A percentile compares a stretch with the other conserved stretches of the same genome.
Evolutionary conservation across 2,113 vertebrate genomes (phyloP).

Genomic region (Haemorhous mexicanus): DNA sequence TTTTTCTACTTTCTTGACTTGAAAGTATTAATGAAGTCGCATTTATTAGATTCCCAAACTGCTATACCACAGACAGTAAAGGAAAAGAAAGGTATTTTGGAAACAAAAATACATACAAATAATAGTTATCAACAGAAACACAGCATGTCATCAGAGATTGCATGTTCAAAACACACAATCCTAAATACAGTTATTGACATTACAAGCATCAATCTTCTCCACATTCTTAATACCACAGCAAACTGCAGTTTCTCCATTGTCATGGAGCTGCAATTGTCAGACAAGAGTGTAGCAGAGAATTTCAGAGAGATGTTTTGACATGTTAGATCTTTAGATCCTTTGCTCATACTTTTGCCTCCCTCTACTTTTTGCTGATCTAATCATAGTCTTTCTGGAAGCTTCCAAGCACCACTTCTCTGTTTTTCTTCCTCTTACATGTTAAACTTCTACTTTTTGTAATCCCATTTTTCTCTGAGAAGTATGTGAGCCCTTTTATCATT

Average conservation of each 20-base stretch:
- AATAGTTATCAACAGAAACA: not conserved
- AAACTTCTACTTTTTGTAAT: not conserved
- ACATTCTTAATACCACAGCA: not conserved
- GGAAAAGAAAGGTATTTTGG: not conserved
- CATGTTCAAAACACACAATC: not conserved
- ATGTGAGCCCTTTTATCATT: not conserved
- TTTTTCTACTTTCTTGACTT: not conserved
- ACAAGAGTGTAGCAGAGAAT: not conserved
- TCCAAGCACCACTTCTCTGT: not conserved
- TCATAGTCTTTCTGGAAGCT: not conserved
- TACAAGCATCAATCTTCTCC: conserved; percentile 30
- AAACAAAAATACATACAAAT: not conserved
- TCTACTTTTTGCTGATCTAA: not conserved
- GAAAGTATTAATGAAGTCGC: not conserved
- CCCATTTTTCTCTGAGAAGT: not conserved
- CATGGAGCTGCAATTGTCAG: not conserved
- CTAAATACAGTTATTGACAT: conserved; percentile 23
- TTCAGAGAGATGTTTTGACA: not conserved
- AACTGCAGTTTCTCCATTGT: not conserved
- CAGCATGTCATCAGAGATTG: not conserved
- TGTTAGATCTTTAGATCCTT: not conserved
- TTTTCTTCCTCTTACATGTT: not conserved
- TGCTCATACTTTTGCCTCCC: not conserved
- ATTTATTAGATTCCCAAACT: not conserved
- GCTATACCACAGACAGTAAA: not conserved